Conservation (phyloP, 2,113 vertebrate genomes). For the Nothobranchius furzeri region DNA sequence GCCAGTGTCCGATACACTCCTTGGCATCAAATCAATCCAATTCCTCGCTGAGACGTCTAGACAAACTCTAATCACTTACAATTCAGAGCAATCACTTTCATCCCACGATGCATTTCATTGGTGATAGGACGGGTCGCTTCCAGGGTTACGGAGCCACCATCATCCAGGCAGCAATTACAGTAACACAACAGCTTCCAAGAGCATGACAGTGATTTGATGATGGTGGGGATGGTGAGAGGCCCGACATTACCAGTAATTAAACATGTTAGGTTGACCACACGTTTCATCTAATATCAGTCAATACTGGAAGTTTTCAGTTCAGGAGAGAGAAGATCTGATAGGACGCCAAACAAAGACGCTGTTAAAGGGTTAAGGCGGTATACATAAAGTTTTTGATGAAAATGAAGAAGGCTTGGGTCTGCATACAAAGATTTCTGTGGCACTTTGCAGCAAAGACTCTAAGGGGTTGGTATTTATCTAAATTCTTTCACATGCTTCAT, state of each 20-base stretch:
- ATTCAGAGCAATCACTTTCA: conserved; percentile 71
- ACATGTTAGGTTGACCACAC: not conserved
- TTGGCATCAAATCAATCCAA: conserved; percentile 68
- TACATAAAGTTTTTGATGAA: no score
- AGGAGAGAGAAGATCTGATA: not conserved
- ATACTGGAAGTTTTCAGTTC: conserved; percentile 13
- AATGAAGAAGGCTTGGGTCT: not conserved
- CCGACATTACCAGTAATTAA: conserved; percentile 28
- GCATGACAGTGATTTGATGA: conserved; percentile 51
- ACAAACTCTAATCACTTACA: conserved; percentile 71
- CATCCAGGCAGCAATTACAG: conserved; percentile 57
- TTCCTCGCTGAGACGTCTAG: conserved; percentile 62
- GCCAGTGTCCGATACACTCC: conserved; percentile 54
- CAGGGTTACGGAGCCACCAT: conserved; percentile 45
- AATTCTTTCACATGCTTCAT: conserved; percentile 43
- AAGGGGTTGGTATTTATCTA: conserved; percentile 11
- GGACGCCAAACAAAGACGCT: no score
- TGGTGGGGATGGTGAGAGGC: conserved; percentile 38
- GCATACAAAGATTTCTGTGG: conserved; percentile 51
- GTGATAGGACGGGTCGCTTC: conserved; percentile 55
- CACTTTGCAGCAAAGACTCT: conserved; percentile 43
- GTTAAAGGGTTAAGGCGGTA: no score
- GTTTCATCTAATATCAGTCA: conserved; percentile 17
- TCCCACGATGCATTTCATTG: conserved; percentile 62
- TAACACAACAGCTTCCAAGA: conserved; percentile 38